Conservation (phyloP, 2,888 invertebrate genomes). For the Anticlea derivata region DNA sequence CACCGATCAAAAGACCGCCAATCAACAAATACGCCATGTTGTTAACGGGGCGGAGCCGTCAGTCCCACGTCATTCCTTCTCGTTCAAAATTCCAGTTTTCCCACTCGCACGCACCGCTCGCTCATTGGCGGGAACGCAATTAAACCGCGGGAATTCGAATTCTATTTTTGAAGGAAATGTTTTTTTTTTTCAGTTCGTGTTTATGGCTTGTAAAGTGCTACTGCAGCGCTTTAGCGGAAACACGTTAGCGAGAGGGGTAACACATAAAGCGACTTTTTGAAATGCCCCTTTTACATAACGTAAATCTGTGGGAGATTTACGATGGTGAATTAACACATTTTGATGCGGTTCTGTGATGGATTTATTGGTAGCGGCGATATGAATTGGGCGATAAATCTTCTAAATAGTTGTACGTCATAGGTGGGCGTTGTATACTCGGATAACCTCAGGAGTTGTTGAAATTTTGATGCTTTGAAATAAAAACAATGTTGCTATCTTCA, state of each 20-base stretch:
- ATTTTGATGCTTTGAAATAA: constrained; percentile 41
- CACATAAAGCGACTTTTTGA: constrained; percentile 32
- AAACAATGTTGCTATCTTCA: constrained; percentile 26
- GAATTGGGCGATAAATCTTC: constrained; percentile 63
- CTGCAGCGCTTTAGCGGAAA: constrained; percentile 55
- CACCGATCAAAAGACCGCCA: constrained; percentile 76
- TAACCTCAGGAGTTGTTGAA: constrained; percentile 43
- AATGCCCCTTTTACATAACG: constrained; percentile 66
- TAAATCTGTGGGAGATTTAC: constrained; percentile 73
- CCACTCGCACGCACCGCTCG: constrained; percentile 62
- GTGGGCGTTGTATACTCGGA: constrained; percentile 56
- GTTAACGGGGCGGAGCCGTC: constrained; percentile 83
- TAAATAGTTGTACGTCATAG: constrained; percentile 45
- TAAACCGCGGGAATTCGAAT: constrained; percentile 81
- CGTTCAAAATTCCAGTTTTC: constrained; percentile 53
- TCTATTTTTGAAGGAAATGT: constrained; percentile 81
- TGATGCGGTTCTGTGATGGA: constrained; percentile 68
- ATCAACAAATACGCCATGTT: constrained; percentile 87
- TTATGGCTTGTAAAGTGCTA: constrained; percentile 53
- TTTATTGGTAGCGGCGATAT: constrained; percentile 69
- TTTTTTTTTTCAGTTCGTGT: constrained; percentile 78
- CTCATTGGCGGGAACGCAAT: constrained; percentile 80
- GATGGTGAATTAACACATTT: constrained; percentile 68
- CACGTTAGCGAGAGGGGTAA: constrained; percentile 3
- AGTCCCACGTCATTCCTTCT: constrained; percentile 55